Percentiles rank a stretch among this genome's conserved stretches.
phyloP scores from a whole-genome alignment of 2,797 vertebrate species.

The Pipistrellus pygmaeus region DNA sequence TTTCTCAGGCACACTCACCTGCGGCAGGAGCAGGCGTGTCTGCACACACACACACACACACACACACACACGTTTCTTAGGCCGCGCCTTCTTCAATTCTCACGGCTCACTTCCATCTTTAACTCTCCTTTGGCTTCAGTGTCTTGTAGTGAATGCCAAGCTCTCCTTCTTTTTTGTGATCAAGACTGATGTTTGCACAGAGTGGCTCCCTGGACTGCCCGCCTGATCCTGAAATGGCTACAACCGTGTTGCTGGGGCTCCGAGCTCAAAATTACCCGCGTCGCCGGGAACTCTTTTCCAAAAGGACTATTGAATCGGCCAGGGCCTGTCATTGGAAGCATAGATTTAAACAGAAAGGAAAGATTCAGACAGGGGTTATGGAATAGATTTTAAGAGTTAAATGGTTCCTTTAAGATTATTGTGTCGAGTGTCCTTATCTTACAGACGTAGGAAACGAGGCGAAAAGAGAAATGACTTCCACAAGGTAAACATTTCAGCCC shows the following conservation, averaged over 20 bases:
- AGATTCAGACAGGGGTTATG: background rate
- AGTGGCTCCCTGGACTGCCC: background rate
- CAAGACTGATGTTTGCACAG: background rate
- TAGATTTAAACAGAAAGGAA: background rate
- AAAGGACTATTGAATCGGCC: background rate
- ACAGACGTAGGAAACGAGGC: background rate
- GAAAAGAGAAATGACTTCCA: background rate
- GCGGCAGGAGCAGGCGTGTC: background rate
- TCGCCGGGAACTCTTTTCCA: background rate
- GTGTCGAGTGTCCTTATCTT: background rate
- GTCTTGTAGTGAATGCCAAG: background rate
- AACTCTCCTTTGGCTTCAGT: background rate
- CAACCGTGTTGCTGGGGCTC: background rate
- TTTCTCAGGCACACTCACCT: background rate
- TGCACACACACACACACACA: too few species aligned
- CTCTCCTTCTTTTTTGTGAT: background rate
- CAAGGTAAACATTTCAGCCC: background rate
- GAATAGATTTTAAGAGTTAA: constrained; percentile 13
- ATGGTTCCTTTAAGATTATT: constrained; percentile 7
- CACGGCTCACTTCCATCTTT: background rate
- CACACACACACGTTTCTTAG: background rate
- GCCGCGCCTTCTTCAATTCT: background rate
- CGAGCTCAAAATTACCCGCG: background rate
- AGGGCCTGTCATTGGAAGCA: background rate
- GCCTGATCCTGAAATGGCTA: background rate